Base-by-base conservation (phyloP, 2,113 vertebrate genomes). In the Scomber scombrus region DNA sequence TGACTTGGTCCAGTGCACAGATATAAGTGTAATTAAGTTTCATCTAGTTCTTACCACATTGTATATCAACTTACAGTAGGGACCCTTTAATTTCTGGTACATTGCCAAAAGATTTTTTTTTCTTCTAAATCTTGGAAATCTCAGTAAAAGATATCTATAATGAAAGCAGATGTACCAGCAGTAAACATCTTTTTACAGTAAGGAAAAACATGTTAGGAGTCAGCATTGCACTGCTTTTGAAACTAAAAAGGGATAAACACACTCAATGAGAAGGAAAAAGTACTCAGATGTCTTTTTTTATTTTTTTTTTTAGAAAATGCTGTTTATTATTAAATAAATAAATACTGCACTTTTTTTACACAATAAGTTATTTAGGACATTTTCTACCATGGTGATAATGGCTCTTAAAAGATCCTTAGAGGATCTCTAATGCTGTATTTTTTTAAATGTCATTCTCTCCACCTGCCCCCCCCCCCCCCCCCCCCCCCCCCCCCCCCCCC, bases 301-400 rank as follows among this genome's bases (percentile, higher is more conserved):
- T 62, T 66, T 72, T 55, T 68, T 81, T 90, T 89, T 73, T 77
- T 66, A 75, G 23, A 92, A 92, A 94, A 89, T 68, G 31, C 18
- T 85, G 60, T 94, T 94, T 92, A 92, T 95, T 94, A 84, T 94
- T 94, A 94, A 95, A 95, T 96, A 95, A 96, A 95, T 97, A 98
- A 99, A 99, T 98, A 98, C 95, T 95, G 94, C 94, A 96, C 92
- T 96, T 88, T 87, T 87, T 85, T 95, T 70, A 96, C 96, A 96
- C 95, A 98, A 99, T 98, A 99, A 98, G 95, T 98, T 95, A 97
- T 94, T 94, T 58, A 81, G 89, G 88, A 95, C 95, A 97, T 94
- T 90, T 89, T 91, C 71, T 58, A 81, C 81, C 71, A 75, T 76
- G 69, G 49, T 73, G 78, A 85, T 76, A 80, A 88, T 86, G 81